Base-by-base conservation (phyloP, 2,797 vertebrate genomes). In the Rhabdomys pumilio region DNA sequence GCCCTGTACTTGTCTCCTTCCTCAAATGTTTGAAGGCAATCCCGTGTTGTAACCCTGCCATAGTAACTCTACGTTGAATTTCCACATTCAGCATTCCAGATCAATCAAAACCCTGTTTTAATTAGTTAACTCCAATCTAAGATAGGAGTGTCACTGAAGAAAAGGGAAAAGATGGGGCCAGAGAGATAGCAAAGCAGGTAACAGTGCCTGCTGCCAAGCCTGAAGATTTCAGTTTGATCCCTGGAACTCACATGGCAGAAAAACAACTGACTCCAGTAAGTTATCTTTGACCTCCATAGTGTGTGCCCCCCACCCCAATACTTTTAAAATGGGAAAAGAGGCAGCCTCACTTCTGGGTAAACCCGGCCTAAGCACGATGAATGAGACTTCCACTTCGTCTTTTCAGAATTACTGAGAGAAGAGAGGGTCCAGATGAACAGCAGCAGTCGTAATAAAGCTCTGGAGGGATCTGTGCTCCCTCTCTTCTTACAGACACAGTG, bases 41-140 rank as follows among this genome's bases (percentile, higher is more conserved):
- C 29, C n/a, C 19, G 29, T 22, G 53, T 34, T 72, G 34, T 34
- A 93, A 57, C 50, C 63, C 82, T 93, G 55, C 34, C 65, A 88
- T 61, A 85, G 11, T 44, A 76, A 81, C 75, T 61, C 6, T 20
- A 20, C 12, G 34, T 3, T 79, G 47, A 95, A 67, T 65, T 69
- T 69, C 26, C 31, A 81, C 11, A 5, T 57, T 59, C 77, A 93
- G 3, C 55, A 72, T 31, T n/a, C 63, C 69, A 53, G 29, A 59
- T 2, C 57, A 89, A 90, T 55, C n/a, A 93, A 67, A 81, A 91
- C 14, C 79, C 57, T 34, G 77, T n/a, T 91, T 87, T 47, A 96
- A 72, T 95, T 73, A 90, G 15, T 12, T 89, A 87, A 55, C 11
- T 75, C 93, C 61, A 90, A 86, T 80, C 67, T 1, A 86, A 24